Conservation (phyloP, 2,888 invertebrate species). For the Aethes cnicana region DNA sequence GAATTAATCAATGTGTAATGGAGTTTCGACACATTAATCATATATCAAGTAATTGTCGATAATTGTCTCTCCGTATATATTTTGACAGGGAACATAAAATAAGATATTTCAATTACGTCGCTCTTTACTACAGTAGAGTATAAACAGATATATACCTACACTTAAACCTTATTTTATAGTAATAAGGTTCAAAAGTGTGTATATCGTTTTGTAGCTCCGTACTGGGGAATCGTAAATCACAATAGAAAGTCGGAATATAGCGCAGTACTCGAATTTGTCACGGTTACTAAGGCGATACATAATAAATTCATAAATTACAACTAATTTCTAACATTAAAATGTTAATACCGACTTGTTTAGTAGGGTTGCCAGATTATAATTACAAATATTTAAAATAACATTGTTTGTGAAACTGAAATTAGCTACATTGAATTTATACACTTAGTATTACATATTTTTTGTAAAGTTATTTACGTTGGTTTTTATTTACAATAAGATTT, state of each 20-base stretch:
- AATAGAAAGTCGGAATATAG: slow-evolving; percentile 28
- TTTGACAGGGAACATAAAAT: slow-evolving; percentile 26
- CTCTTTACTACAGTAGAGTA: too few species aligned
- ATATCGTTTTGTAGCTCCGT: too few species aligned
- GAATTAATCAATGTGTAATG: slow-evolving; percentile 4
- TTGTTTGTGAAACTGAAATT: too few species aligned
- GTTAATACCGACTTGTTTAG: slow-evolving; percentile 23
- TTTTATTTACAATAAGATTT: too few species aligned
- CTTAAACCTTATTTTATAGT: too few species aligned
- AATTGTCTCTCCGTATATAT: slow-evolving; percentile 21
- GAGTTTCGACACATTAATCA: slow-evolving; percentile 6
- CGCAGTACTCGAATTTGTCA: slow-evolving; percentile 27
- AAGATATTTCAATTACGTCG: slow-evolving; percentile 24
- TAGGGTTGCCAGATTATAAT: slow-evolving; percentile 21
- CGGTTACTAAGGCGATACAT: slow-evolving; percentile 27
- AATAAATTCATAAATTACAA: slow-evolving; percentile 52
- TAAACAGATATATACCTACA: too few species aligned
- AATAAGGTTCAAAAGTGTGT: too few species aligned
- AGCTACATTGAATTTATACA: too few species aligned
- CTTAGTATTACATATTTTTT: too few species aligned
- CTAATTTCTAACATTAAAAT: slow-evolving; percentile 49
- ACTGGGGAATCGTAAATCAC: slow-evolving; percentile 26
- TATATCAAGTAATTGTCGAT: slow-evolving; percentile 19
- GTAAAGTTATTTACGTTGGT: too few species aligned
- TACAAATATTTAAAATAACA: too few species aligned